Conservation (phyloP, 2,888 invertebrate genomes). For the Macropis europaea region DNA sequence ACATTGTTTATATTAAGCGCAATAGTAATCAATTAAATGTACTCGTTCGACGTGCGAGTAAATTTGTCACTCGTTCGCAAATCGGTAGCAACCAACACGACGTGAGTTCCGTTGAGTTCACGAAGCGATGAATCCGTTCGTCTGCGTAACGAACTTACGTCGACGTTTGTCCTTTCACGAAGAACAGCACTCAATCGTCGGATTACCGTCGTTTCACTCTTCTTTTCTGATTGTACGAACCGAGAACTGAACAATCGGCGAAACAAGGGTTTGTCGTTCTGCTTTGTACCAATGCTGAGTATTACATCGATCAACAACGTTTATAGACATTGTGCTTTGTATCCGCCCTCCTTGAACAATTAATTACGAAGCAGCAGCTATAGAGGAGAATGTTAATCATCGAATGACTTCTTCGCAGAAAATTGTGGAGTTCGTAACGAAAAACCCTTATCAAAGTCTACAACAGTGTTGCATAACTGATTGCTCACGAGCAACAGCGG, state of each 20-base stretch:
- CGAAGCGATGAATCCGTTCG: neutral
- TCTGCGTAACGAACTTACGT: neutral
- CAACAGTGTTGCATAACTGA: too few species aligned
- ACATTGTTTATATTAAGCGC: constrained; percentile 12
- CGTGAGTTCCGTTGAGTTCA: neutral
- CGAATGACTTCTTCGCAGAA: neutral
- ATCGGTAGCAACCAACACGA: constrained; percentile 27
- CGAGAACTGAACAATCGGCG: constrained; percentile 5
- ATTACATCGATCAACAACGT: constrained; percentile 43
- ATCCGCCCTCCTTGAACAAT: constrained; percentile 4
- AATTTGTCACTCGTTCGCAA: neutral
- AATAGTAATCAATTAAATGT: neutral
- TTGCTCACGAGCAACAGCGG: too few species aligned
- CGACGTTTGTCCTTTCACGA: neutral
- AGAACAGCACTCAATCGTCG: too few species aligned
- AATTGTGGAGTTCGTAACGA: too few species aligned
- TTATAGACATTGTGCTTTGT: constrained; percentile 19
- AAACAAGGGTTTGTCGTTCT: constrained; percentile 15
- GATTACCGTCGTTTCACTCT: neutral
- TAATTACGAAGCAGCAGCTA: constrained; percentile 5
- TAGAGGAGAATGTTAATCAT: constrained; percentile 6
- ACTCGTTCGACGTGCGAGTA: neutral
- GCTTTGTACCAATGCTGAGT: constrained; percentile 30
- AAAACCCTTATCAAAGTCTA: too few species aligned
- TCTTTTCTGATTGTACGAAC: neutral